Percentiles rank a stretch among this genome's conserved stretches.
These are phyloP conservation scores for Nineta flava DNA, from an alignment of 2,888 invertebrate species.

Conservation along the genomic window DNA sequence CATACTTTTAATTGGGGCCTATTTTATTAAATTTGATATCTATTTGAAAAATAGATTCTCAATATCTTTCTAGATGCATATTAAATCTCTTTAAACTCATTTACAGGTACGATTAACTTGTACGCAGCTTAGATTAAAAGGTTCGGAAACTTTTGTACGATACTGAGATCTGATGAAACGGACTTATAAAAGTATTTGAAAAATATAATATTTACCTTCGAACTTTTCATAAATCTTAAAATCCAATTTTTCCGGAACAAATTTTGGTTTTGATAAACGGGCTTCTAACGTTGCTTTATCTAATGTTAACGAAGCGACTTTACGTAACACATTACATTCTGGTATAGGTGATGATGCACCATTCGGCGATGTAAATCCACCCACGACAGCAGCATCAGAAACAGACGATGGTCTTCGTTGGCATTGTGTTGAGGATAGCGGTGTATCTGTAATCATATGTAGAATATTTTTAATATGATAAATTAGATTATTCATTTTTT, in stretches of 20 bases:
- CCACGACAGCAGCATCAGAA: constrained; percentile 20
- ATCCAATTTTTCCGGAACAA: constrained; percentile 73
- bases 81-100: no score
- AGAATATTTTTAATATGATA: no score
- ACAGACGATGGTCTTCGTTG: constrained; percentile 11
- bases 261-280: constrained; percentile 50
- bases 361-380: constrained; percentile 30
- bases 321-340: constrained; percentile 60
- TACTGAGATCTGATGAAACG: no score
- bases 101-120: no score
- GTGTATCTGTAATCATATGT: constrained; percentile 7
- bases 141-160: no score
- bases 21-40: no score
- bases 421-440: not conserved
- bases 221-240: constrained; percentile 80
- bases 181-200: no score
- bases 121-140: no score
- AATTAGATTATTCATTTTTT: no score
- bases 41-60: no score
- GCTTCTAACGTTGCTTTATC: constrained; percentile 53
- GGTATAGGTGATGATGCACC: constrained; percentile 28
- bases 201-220: constrained; percentile 51
- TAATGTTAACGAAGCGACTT: constrained; percentile 68
- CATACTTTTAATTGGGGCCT: no score
- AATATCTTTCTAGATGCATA: no score